Evolutionary conservation across 1,140 invertebrate genomes (phyloP).

Genomic region (Euwallacea fornicatus): DNA sequence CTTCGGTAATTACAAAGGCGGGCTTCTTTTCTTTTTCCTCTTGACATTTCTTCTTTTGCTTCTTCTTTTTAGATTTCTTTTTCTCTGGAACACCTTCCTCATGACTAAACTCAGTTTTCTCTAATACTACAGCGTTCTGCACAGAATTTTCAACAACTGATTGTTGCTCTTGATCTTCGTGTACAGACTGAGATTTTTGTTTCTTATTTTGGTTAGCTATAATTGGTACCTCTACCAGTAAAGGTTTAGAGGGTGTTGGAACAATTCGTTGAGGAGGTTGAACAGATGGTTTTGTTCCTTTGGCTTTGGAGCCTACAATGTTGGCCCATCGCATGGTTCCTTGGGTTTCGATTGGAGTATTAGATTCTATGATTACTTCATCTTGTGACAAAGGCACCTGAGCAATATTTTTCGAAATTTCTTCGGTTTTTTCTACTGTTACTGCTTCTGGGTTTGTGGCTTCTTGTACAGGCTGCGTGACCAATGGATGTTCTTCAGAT

Average conservation of each 20-base stretch:
- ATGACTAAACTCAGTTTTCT: constrained; percentile 15
- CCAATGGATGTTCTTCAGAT: not conserved
- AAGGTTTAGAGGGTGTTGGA: not conserved
- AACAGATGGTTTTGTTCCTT: not conserved
- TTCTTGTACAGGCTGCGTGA: not conserved
- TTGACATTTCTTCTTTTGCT: constrained; percentile 36
- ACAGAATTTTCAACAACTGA: not conserved
- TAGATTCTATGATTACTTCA: not conserved
- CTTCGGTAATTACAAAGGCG: constrained; percentile 36
- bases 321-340: constrained; percentile 14
- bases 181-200: constrained; percentile 9
- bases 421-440: not conserved
- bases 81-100: constrained; percentile 27
- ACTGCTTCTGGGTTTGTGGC: no score
- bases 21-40: constrained; percentile 36
- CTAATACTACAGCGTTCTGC: constrained; percentile 5
- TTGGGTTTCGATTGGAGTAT: not conserved
- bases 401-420: not conserved
- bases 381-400: not conserved
- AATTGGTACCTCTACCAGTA: constrained; percentile 28
- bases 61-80: constrained; percentile 40
- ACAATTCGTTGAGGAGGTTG: not conserved
- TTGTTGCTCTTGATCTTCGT: constrained; percentile 1
- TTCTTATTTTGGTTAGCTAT: constrained; percentile 10
- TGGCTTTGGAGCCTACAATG: constrained; percentile 21